Conservation (phyloP, 2,113 vertebrate species). For the Engystomops pustulosus region DNA sequence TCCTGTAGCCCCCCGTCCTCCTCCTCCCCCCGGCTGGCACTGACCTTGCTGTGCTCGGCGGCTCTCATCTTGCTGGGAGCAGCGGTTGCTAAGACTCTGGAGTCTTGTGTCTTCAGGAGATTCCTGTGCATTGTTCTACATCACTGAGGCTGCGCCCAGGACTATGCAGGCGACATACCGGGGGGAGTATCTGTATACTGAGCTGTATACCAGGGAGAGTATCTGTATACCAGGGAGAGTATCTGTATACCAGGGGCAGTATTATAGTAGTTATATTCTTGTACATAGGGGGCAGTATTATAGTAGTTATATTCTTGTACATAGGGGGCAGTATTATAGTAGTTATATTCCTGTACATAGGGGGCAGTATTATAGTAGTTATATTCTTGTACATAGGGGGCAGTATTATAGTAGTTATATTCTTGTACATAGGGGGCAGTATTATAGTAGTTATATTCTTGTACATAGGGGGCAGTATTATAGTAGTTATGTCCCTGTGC, state of each 20-base stretch:
- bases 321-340: too few relatives aligned
- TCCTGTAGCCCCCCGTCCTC: too few relatives aligned
- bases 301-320: too few relatives aligned
- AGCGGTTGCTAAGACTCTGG: constrained; percentile 21
- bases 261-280: neutral
- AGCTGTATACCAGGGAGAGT: neutral
- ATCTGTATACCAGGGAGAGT: neutral
- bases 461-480: too few relatives aligned
- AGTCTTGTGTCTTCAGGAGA: constrained; percentile 5
- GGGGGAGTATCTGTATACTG: neutral
- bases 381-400: too few relatives aligned
- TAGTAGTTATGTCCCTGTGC: too few relatives aligned
- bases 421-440: too few relatives aligned
- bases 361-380: too few relatives aligned
- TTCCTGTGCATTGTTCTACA: constrained; percentile 21
- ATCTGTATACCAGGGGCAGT: neutral
- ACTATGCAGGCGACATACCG: neutral
- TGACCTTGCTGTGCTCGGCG: neutral
- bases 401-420: too few relatives aligned
- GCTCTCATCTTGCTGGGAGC: neutral
- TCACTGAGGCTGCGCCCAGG: neutral
- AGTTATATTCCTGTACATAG: too few relatives aligned
- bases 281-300: too few relatives aligned
- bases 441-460: too few relatives aligned
- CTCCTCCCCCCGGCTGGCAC: neutral